A percentile compares a stretch with the other conserved stretches of the same genome.
Conservation (phyloP, 2,888 invertebrate genomes). For the Tiliacea aurago region DNA sequence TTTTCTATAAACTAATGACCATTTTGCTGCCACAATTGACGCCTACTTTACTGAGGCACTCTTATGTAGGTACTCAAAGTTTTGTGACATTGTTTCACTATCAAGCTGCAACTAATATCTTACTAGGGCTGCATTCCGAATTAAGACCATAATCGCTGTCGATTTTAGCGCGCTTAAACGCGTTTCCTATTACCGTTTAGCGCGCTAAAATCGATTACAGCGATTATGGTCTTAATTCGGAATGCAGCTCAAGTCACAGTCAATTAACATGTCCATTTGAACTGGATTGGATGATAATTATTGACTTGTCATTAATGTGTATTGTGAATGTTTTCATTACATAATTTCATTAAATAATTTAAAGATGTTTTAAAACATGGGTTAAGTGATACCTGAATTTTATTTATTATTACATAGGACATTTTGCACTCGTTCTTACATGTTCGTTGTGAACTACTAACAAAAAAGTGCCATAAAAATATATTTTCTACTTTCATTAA, state of each 20-base stretch:
- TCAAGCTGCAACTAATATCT: slow-evolving; percentile 3
- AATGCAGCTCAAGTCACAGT: too few species aligned
- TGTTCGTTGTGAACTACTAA: slow-evolving; percentile 57
- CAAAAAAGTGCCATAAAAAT: slow-evolving; percentile 67
- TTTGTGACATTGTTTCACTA: slow-evolving; percentile 15
- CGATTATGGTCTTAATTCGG: too few species aligned
- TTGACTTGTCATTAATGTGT: neutral
- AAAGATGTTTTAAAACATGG: too few species aligned
- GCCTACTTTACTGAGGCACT: slow-evolving; percentile 52
- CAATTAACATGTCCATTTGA: slow-evolving; percentile 1
- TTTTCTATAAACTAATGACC: slow-evolving; percentile 30
- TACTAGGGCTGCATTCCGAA: too few species aligned
- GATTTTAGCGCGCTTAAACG: too few species aligned
- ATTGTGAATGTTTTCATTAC: too few species aligned
- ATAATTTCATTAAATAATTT: too few species aligned
- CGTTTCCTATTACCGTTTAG: too few species aligned
- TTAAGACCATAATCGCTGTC: too few species aligned
- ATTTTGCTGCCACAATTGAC: slow-evolving; percentile 45
- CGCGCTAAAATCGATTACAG: too few species aligned
- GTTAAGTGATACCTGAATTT: too few species aligned
- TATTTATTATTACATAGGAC: too few species aligned
- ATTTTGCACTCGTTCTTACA: slow-evolving; percentile 37
- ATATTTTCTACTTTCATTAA: slow-evolving; percentile 57
- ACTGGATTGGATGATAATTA: neutral
- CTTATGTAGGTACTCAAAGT: slow-evolving; percentile 43